Conservation (phyloP, 2,797 vertebrate genomes). For the Paguma larvata region DNA sequence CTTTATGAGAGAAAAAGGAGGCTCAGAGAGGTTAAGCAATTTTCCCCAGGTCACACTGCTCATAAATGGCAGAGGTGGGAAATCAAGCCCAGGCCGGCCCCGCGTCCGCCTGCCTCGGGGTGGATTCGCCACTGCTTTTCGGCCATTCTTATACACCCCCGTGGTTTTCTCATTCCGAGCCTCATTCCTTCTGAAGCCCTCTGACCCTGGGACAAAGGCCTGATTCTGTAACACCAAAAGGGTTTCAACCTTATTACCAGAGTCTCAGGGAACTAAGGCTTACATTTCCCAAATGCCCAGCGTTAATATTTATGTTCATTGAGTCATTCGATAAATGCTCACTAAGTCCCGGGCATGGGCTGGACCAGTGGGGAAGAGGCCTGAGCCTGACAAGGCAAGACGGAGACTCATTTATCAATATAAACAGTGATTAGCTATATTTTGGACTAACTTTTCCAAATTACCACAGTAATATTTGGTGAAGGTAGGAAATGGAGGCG, state of each 20-base stretch:
- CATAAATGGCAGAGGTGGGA: not conserved
- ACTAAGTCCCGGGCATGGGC: not conserved
- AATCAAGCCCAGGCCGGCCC: not conserved
- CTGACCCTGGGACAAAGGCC: conserved; percentile 16
- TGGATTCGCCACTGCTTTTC: not conserved
- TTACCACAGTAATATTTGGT: conserved; percentile 48
- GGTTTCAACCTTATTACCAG: conserved; percentile 12
- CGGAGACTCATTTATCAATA: not conserved
- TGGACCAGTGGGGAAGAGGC: not conserved
- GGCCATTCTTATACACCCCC: not conserved
- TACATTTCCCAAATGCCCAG: conserved; percentile 46
- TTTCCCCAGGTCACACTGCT: conserved; percentile 50
- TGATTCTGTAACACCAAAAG: conserved; percentile 9
- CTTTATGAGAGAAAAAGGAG: not conserved
- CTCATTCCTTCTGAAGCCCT: not conserved
- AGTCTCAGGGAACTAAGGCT: conserved; percentile 41
- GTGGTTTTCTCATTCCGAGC: conserved; percentile 52
- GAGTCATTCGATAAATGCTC: conserved; percentile 19
- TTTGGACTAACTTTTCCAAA: conserved; percentile 62
- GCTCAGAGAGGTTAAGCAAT: conserved; percentile 21
- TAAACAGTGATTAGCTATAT: conserved; percentile 51
- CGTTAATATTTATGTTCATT: conserved; percentile 69
- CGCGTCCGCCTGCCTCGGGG: not conserved
- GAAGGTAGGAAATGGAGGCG: conserved; percentile 56
- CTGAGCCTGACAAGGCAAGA: not conserved